Evolutionary conservation across 2,888 invertebrate species (phyloP), one percentile per base, ranked within the genome.

Genomic region (Acholoe squamosa): DNA sequence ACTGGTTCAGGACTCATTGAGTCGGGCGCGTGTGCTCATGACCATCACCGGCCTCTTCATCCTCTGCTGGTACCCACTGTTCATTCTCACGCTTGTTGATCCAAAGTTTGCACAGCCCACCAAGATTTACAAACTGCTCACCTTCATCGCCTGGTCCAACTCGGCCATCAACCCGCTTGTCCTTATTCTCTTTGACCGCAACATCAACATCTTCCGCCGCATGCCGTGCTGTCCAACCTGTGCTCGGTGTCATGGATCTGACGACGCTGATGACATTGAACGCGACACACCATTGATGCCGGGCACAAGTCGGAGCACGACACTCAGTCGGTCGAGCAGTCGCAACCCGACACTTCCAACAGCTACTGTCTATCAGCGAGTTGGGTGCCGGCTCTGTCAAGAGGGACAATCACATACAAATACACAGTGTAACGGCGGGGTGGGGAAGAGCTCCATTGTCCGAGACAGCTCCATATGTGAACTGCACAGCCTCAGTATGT

Each of bases 121-220:
- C 43, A 95, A 94, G 93, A 94, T 95, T 19, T 96, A 96, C 93
- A 95, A 95, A 92, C 93, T 95, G 33, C 94, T 96, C 91, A 95
- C 95, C 56, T 95, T 95, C 92, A 94, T 96, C 67, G 95, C 95
- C 22, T 96, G 95, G 95, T 94, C 95, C 14, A 95, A 96, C 77
- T 95, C 94, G 61, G 94, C 95, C 14, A 92, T 96, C 19, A 95
- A 95, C 91, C 95, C 96, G 12, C 91, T 95, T 28, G 92, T 96
- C 16, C 94, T 95, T 90, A 94, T 95, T 56, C 94, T 94, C 56
- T 95, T 95, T 92, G 96, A 96, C 92, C 93, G 94, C n/a, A 94
- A 95, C 90, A 93, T 95, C 84, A 94, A 94, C 92, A 91, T 95
- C 76, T 92, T 94, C 54, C 92, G 95, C 16, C 34, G 92, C 92